Conservation (phyloP, 2,113 vertebrate species). For the Gallinago paraguaiae region DNA sequence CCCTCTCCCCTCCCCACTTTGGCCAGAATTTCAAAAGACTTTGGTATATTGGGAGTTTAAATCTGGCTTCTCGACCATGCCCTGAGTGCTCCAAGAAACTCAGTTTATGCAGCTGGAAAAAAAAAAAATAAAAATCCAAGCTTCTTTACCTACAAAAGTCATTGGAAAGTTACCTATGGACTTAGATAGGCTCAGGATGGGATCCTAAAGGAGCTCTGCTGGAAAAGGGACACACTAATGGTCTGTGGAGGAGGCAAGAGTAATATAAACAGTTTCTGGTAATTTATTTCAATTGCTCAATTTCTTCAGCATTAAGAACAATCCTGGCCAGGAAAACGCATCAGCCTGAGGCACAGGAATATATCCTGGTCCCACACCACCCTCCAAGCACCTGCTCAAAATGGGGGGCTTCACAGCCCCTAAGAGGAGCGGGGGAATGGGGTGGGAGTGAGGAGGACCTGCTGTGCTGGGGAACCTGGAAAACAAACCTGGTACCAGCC, state of each 20-base stretch:
- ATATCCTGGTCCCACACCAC: background rate
- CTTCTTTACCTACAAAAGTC: background rate
- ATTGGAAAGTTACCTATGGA: background rate
- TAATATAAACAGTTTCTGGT: background rate
- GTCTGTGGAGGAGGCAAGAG: background rate
- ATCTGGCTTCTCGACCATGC: rapidly evolving
- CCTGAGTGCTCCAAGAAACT: background rate
- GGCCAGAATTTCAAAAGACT: background rate
- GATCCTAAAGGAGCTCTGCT: background rate
- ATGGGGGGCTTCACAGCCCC: background rate
- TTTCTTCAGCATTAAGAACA: background rate
- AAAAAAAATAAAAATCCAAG: background rate
- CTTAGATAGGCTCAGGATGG: background rate
- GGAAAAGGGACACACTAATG: background rate
- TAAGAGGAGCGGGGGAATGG: rapidly evolving
- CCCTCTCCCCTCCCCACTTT: background rate
- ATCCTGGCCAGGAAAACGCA: background rate
- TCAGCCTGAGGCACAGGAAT: background rate
- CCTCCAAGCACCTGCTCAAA: background rate
- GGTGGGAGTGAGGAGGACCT: background rate
- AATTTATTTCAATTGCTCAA: background rate
- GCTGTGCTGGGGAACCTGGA: background rate
- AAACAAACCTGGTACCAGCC: background rate
- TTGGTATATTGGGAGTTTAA: background rate
- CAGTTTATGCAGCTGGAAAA: background rate